Evolutionary conservation across 2,113 vertebrate genomes (phyloP).

Genomic region (Smithornis capensis): DNA sequence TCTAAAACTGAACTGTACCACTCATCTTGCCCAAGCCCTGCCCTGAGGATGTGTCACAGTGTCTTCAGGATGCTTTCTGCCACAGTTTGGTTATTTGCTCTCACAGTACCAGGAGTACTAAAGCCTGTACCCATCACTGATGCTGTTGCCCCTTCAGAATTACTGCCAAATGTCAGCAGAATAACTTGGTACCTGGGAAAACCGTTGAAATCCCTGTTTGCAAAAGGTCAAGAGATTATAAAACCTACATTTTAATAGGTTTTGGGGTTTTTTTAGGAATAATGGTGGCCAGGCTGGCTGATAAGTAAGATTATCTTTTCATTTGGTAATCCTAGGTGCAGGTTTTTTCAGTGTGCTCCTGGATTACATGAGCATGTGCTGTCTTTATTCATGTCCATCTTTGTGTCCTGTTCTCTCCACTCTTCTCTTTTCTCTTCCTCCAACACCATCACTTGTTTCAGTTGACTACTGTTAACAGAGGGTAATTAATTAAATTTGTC

Average conservation of each 20-base stretch:
- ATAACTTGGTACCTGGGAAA: background rate
- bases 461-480: background rate
- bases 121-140: background rate
- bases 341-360: background rate
- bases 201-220: background rate
- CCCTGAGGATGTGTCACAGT: fast-evolving
- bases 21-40: background rate
- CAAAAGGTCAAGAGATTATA: background rate
- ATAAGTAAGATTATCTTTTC: background rate
- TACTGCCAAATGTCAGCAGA: background rate
- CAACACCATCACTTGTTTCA: background rate
- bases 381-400: background rate
- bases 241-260: background rate
- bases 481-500: background rate
- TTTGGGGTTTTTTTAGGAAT: background rate
- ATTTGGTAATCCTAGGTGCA: background rate
- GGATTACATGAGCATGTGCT: background rate
- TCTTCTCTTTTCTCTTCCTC: background rate
- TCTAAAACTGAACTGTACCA: background rate
- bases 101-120: no score
- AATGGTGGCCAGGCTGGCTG: background rate
- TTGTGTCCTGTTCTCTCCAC: background rate
- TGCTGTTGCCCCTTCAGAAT: background rate
- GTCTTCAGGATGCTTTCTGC: background rate
- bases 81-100: background rate